Conservation (phyloP, 2,797 vertebrate species). For the Leontopithecus rosalia region DNA sequence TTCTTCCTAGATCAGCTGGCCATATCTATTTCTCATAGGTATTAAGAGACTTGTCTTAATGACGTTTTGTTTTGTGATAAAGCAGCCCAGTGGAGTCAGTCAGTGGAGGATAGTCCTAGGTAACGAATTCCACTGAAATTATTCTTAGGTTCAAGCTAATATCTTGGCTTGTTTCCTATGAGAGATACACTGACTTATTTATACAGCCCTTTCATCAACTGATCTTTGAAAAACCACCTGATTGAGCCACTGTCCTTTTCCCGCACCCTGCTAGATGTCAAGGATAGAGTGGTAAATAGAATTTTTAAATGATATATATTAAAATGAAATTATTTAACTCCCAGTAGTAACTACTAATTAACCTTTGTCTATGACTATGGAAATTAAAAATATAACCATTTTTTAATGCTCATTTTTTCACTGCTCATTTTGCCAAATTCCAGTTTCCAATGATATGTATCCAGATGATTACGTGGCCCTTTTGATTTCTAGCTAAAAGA, state of each 20-base stretch:
- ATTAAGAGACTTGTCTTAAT: background rate
- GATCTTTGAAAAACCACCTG: background rate
- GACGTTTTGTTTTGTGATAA: background rate
- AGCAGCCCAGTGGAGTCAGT: background rate
- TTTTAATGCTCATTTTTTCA: background rate
- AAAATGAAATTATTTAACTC: background rate
- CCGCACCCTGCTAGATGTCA: background rate
- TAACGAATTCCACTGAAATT: background rate
- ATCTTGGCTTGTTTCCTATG: background rate
- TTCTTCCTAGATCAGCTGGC: background rate
- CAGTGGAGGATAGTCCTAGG: background rate
- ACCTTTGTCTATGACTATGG: background rate
- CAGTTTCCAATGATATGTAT: background rate
- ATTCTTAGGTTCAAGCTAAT: background rate
- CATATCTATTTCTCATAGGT: background rate
- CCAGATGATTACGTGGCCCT: background rate
- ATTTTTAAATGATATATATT: background rate
- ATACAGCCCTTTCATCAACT: background rate
- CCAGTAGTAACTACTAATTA: background rate
- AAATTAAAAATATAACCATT: background rate
- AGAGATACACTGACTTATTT: background rate
- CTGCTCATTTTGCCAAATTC: background rate
- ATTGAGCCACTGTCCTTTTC: background rate
- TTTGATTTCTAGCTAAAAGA: background rate
- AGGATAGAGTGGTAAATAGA: background rate